These are phyloP conservation scores for Buteo buteo DNA, from an alignment of 2,113 vertebrate species.

Conservation along the genomic window DNA sequence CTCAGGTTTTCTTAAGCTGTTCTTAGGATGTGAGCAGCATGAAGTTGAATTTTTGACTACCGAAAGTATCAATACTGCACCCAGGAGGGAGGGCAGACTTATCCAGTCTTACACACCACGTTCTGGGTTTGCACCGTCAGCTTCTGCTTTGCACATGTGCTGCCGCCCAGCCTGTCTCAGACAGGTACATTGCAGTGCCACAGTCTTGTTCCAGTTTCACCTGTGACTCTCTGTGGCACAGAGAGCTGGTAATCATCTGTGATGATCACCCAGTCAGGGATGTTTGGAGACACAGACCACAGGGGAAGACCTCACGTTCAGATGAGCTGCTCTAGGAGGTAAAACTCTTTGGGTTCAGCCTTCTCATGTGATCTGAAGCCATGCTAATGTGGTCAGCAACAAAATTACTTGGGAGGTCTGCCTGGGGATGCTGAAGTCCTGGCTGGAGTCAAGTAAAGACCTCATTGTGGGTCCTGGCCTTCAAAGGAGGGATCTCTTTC, in stretches of 20 bases:
- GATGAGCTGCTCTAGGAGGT: neutral
- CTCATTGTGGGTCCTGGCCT: neutral
- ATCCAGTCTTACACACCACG: fast-evolving
- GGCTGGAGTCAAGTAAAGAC: neutral
- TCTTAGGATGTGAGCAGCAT: neutral
- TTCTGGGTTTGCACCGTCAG: neutral
- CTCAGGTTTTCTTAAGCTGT: neutral
- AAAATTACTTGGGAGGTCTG: neutral
- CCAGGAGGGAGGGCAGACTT: neutral
- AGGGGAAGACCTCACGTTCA: neutral
- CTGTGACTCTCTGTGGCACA: neutral
- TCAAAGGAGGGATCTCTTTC: neutral
- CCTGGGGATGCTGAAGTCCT: neutral
- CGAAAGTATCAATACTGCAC: neutral
- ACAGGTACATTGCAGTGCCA: neutral
- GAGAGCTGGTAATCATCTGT: neutral
- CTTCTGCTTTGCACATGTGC: neutral
- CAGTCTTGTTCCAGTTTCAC: neutral
- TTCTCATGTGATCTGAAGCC: neutral
- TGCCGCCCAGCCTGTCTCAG: neutral
- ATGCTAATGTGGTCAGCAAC: neutral
- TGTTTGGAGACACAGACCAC: neutral
- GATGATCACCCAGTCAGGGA: neutral
- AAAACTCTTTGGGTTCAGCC: neutral
- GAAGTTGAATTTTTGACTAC: neutral